Conservation (phyloP, 2,888 invertebrate species). For the Agelastica alni region DNA sequence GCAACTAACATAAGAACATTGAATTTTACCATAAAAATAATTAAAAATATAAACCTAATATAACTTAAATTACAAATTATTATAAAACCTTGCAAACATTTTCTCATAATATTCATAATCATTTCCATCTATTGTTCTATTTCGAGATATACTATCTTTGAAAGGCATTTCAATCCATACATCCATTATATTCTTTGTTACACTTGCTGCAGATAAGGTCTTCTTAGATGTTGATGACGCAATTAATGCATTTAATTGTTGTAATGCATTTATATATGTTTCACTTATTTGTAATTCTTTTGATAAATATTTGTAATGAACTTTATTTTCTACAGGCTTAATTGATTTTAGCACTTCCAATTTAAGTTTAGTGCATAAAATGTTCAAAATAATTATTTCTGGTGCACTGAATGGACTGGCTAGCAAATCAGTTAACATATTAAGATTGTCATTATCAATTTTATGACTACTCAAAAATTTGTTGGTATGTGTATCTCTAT, state of each 20-base stretch:
- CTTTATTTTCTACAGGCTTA: slow-evolving; percentile 2
- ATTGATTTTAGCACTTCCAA: slow-evolving; percentile 29
- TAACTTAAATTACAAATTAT: slow-evolving; percentile 13
- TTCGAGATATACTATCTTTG: slow-evolving; percentile 36
- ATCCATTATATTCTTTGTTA: slow-evolving; percentile 32
- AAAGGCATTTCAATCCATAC: slow-evolving; percentile 41
- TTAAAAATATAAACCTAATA: too few relatives aligned
- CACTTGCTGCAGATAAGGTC: slow-evolving; percentile 28
- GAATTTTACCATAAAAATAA: too few relatives aligned
- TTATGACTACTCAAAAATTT: slow-evolving; percentile 30
- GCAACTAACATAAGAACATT: too few relatives aligned
- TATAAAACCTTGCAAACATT: slow-evolving; percentile 32
- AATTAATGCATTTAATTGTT: slow-evolving; percentile 32
- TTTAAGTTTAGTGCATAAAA: slow-evolving; percentile 32
- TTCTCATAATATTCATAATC: slow-evolving; percentile 38
- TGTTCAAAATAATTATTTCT: slow-evolving; percentile 35
- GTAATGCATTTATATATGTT: slow-evolving; percentile 35
- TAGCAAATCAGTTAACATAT: slow-evolving; percentile 33
- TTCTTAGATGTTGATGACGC: slow-evolving; percentile 31
- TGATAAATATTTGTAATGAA: slow-evolving; percentile 27
- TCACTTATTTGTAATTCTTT: slow-evolving; percentile 34
- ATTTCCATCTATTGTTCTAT: slow-evolving; percentile 33
- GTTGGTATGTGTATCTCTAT: slow-evolving; percentile 32
- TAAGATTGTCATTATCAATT: slow-evolving; percentile 30
- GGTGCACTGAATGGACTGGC: slow-evolving; percentile 36